Base-by-base conservation (phyloP, 1,140 invertebrate genomes). In the Lordiphosa stackelbergi region DNA sequence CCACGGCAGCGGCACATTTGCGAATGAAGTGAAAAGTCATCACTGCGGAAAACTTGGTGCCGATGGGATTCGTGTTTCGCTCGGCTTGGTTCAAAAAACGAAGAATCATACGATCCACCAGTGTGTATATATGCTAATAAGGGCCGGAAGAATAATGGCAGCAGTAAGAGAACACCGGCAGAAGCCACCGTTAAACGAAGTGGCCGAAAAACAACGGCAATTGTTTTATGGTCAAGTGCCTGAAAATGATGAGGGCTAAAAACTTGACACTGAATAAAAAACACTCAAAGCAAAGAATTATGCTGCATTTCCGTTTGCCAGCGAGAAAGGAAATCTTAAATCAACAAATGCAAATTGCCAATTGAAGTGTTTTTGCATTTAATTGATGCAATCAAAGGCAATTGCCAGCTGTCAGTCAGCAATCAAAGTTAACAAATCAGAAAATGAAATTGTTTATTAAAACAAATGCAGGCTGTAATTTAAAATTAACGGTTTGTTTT, bases 161-260 rank as follows among this genome's bases (percentile, higher is more conserved):
- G 66, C 48, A 57, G 61, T 61, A 45, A 45, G 68, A 81, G 53
- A 65, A 53, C 61, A 61, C 71, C 75, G 19, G 19, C 0, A 1
- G 2, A 61, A 58, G 59, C 37, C 54, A 49, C 41, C 2, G 19
- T 19, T 19, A 19, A 58, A 60, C 62, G 48, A 65, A 51, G 16
- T 56, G 22, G 22, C 28, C 28, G 5, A 31, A 31, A 36, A 64
- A 60, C 53, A 51, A 51, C 45, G 64, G 48, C 62, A 61, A 74
- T 79, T 79, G 74, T 74, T 69, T 81, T 81, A 56, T 81, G 75
- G 75, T 81, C 75, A 81, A 81, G 72, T 83, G 70, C 75, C 73
- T 81, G 75, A 52, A 81, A 71, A 74, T 79, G 75, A 68, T 81
- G 66, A 41, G 35, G 38, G 49, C 36, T 41, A 69, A 85, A 85